Evolutionary conservation across 2,113 vertebrate species (phyloP), one percentile per base, ranked within the genome.

Genomic region (Xiphophorus couchianus): DNA sequence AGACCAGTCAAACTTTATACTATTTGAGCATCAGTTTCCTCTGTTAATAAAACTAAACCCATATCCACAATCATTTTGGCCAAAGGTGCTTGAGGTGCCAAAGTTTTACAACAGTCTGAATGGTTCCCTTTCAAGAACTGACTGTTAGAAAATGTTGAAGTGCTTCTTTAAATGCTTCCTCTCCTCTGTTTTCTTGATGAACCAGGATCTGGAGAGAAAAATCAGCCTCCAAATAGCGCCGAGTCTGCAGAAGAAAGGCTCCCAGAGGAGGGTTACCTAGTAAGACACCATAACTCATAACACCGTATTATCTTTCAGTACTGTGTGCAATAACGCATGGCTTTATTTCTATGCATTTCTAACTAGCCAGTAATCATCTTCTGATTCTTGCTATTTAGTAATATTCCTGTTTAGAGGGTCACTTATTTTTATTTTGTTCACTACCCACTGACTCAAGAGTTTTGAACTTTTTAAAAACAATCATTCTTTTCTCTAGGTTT

Each of bases 221-320:
- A 30, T 31, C 68, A 65, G 72, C 62, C 81, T 68, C 62, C 31
- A 54, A 62, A 84, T 19, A 71, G 61, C 30, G 74, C 73, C 39
- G 79, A 65, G 11, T 54, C 83, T 77, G 66, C 80, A 69, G 76
- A 85, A 39, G 76, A 85, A 39, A 68, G 51, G 11, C 74, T 62
- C 48, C 68, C 84, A 60, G 80, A 42, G 69, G 84, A 83, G 71
- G 66, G 67, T 30, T 82, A 79, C 54, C 81, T 62, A 83, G 92
- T 93, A 75, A 88, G 74, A 65, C 28, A n/a, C 10, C 30, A 58
- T 22, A 33, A 30, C 65, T 35, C 19, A 51, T 78, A 0, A 29
- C 76, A 31, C 68, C 65, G 63, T 69, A 3, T 74, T n/a, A 31
- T 63, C 9, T 74, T 61, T 35, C 28, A 10, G 30, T 8, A 39